Evolutionary conservation across 2,113 vertebrate species (phyloP).

Genomic region (Aleadryas rufinucha): DNA sequence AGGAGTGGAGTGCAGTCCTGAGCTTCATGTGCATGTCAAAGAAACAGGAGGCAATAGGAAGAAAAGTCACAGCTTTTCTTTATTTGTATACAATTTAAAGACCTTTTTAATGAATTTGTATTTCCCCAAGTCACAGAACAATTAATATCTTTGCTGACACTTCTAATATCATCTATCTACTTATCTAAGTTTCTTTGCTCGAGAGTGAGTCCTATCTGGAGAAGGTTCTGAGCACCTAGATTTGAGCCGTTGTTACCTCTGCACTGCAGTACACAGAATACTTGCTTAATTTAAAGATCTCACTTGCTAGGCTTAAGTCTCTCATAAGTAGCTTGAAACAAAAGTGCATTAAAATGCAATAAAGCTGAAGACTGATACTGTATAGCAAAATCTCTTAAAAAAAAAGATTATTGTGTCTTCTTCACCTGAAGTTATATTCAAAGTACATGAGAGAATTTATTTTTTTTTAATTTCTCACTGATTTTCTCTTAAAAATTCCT

Average conservation of each 20-base stretch:
- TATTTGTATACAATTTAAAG: background rate
- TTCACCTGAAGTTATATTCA: background rate
- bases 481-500: background rate
- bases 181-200: background rate
- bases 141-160: background rate
- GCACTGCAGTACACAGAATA: background rate
- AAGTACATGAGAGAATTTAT: background rate
- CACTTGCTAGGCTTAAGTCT: background rate
- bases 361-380: background rate
- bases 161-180: background rate
- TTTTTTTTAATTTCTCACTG: background rate
- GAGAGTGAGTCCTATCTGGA: background rate
- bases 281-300: background rate
- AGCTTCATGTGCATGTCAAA: background rate
- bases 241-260: background rate
- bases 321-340: background rate
- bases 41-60: background rate
- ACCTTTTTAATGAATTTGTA: background rate
- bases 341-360: background rate
- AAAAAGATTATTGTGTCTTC: background rate
- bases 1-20: background rate
- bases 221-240: background rate
- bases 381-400: background rate
- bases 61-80: background rate
- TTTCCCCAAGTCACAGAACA: background rate